Evolutionary conservation across 2,888 invertebrate genomes (phyloP), one percentile per base, ranked within the genome.

Genomic region (Sabellastarte sp.): DNA sequence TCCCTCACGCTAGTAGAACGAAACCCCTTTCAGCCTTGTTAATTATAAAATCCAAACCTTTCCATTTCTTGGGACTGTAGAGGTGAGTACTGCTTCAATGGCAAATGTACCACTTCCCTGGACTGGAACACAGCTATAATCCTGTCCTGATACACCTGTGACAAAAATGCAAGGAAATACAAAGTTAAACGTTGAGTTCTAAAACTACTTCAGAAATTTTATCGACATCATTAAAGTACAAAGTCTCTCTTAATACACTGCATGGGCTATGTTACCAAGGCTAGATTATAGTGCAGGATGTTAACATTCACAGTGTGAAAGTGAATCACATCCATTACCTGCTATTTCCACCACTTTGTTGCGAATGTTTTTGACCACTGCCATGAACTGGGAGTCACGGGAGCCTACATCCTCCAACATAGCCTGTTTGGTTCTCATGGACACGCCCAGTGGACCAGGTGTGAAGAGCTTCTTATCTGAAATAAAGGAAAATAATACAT

Each of bases 101-200:
- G 83, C 80, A 78, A 80, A 86, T 3, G 86, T 85, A 26, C 86
- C 86, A 76, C 84, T 84, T 1, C 86, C 86, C 72, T 86, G 86
- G 61, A 86, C 72, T 10, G 84, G 80, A 5, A 86, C 77, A 32
- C 79, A 74, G 2, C 83, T 83, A 69, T 77, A 85, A 2, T 77
- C 31, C n/a, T n/a, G n/a, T n/a, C n/a, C n/a, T n/a, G n/a, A n/a
- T n/a, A n/a, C n/a, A n/a, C n/a, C n/a, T n/a, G n/a, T n/a, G n/a
- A n/a, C n/a, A n/a, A n/a, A n/a, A n/a, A n/a, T n/a, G n/a, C n/a
- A n/a, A n/a, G n/a, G n/a, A n/a, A n/a, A n/a, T n/a, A n/a, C n/a
- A n/a, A n/a, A n/a, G n/a, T n/a, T n/a, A n/a, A n/a, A n/a, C n/a
- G n/a, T n/a, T n/a, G n/a, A n/a, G n/a, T n/a, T n/a, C n/a, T n/a